A percentile compares a stretch with the other conserved stretches of the same genome.
Conservation (phyloP, 2,113 vertebrate genomes). For the Bubalus kerabau region DNA sequence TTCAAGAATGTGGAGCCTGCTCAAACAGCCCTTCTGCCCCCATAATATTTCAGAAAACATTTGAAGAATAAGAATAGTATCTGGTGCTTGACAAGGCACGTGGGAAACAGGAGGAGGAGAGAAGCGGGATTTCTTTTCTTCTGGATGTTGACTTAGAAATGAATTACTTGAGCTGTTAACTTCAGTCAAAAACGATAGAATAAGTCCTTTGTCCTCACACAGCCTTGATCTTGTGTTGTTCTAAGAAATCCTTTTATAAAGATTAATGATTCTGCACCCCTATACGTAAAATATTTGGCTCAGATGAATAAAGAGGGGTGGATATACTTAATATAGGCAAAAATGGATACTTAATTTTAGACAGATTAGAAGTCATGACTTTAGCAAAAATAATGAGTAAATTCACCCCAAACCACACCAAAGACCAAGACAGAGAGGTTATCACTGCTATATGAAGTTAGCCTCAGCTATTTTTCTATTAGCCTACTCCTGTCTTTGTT, state of each 20-base stretch:
- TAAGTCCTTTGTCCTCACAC: background rate
- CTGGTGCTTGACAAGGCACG: background rate
- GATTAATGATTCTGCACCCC: background rate
- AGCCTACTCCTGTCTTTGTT: background rate
- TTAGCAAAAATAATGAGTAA: background rate
- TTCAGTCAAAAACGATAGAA: background rate
- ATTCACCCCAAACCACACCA: background rate
- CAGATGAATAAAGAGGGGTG: background rate
- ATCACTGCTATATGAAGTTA: background rate
- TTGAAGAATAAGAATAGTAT: background rate
- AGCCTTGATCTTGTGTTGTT: background rate
- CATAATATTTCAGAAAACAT: background rate
- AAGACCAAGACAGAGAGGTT: background rate
- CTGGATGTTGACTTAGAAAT: background rate
- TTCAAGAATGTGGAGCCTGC: slow-evolving; percentile 18
- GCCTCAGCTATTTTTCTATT: background rate
- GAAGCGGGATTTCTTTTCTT: background rate
- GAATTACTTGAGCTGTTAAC: background rate
- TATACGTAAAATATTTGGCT: background rate
- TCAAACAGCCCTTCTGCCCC: background rate
- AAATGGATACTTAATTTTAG: background rate
- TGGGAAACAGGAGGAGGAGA: background rate
- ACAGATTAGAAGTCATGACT: background rate
- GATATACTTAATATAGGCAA: background rate
- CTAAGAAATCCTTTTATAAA: background rate